Conservation (phyloP, 2,113 vertebrate species). For the Brevimyrus niger region DNA sequence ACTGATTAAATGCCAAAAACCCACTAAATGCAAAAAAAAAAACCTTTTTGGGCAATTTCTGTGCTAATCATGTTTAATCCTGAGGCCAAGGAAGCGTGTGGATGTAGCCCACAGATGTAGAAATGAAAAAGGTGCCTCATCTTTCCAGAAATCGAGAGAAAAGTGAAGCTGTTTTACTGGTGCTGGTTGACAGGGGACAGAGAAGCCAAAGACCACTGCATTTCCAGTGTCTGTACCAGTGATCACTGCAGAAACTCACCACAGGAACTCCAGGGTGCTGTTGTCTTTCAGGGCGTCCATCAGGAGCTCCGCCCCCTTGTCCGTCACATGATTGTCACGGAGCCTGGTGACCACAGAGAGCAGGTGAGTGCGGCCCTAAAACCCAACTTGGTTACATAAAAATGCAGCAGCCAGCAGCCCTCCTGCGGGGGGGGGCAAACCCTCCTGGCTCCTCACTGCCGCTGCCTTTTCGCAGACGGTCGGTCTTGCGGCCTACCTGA, state of each 20-base stretch:
- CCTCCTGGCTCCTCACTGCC: not conserved
- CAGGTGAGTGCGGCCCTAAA: not conserved
- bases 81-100: not conserved
- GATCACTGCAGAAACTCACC: constrained; percentile 4
- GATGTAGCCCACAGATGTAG: not conserved
- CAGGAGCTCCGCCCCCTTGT: constrained; percentile 36
- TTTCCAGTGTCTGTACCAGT: not conserved
- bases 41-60: not conserved
- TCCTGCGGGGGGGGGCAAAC: not conserved
- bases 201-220: not conserved
- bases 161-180: not conserved
- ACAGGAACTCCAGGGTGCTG: constrained; percentile 37
- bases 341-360: constrained; percentile 28
- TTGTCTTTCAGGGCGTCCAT: constrained; percentile 38
- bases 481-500: constrained; percentile 30
- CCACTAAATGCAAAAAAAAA: not conserved
- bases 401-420: not conserved
- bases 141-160: not conserved
- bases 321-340: constrained; percentile 43
- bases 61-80: no score
- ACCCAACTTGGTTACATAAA: not conserved
- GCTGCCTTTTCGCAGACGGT: not conserved
- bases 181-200: not conserved
- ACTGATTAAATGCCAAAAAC: not conserved
- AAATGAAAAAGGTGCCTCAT: not conserved